Conservation (phyloP, 2,797 vertebrate genomes). For the Knipowitschia caucasica region DNA sequence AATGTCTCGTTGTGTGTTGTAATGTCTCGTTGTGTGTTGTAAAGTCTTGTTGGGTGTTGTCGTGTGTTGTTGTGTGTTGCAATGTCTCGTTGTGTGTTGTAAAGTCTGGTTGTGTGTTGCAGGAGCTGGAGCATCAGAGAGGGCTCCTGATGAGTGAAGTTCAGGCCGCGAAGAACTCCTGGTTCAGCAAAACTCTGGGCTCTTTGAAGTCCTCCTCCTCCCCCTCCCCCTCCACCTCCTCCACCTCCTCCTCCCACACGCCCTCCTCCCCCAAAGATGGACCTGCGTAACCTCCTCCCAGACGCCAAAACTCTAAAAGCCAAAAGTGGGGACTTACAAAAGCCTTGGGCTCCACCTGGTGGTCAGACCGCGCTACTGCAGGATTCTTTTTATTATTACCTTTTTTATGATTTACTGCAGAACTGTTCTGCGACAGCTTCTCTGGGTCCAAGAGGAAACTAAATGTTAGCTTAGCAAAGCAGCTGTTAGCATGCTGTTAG, state of each 20-base stretch:
- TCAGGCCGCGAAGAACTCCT: constrained; percentile 98
- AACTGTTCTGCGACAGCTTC: neutral
- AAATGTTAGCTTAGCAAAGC: no score
- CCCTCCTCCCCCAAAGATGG: constrained; percentile 86
- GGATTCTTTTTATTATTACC: no score
- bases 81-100: no score
- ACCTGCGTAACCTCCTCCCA: constrained; percentile 70
- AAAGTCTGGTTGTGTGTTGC: constrained; percentile 13
- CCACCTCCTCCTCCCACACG: constrained; percentile 64
- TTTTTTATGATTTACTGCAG: no score
- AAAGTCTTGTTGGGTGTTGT: no score
- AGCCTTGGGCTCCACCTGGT: no score
- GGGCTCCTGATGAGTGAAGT: constrained; percentile 97
- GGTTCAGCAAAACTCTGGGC: constrained; percentile 99
- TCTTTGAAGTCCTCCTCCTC: constrained; percentile 91
- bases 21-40: no score
- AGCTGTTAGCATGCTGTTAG: no score
- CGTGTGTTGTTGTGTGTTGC: no score
- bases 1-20: no score
- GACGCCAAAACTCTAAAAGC: constrained; percentile 40
- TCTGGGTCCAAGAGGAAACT: no score
- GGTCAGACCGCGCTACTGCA: constrained; percentile 38
- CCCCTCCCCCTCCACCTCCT: constrained; percentile 45
- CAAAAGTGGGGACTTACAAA: no score
- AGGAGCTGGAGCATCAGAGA: constrained; percentile 98